A percentile compares a stretch with the other conserved stretches of the same genome.
phyloP scores from a whole-genome alignment of 2,797 vertebrate genomes.

The Melanotaenia nigrans region DNA sequence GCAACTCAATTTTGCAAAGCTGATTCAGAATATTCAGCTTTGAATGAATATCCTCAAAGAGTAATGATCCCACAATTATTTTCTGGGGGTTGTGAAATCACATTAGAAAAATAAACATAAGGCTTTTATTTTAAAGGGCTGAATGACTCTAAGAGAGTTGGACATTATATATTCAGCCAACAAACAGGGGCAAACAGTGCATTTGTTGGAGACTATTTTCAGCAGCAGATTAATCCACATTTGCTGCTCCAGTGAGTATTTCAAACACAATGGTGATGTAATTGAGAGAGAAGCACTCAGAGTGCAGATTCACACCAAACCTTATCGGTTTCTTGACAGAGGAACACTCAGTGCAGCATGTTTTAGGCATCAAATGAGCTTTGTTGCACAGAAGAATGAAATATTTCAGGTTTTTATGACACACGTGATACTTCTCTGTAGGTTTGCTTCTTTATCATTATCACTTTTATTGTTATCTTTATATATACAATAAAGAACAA shows the following conservation, averaged over 20 bases:
- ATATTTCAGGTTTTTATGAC: neutral
- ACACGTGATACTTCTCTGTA: neutral
- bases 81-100: neutral
- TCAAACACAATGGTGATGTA: constrained; percentile 4
- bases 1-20: too few relatives aligned
- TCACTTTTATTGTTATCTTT: neutral
- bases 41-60: too few relatives aligned
- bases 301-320: neutral
- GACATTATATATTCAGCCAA: neutral
- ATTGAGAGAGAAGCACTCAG: neutral
- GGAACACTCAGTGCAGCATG: neutral
- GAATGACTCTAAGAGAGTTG: neutral
- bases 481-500: neutral
- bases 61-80: neutral
- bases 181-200: neutral
- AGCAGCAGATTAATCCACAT: constrained; percentile 11
- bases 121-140: neutral
- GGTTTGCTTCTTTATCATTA: neutral
- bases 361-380: neutral
- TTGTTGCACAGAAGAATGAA: neutral
- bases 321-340: neutral
- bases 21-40: too few relatives aligned
- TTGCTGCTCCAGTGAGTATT: constrained; percentile 7
- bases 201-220: constrained; percentile 28
- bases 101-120: neutral